These are phyloP conservation scores for Mohoua ochrocephala DNA, from an alignment of 2,113 vertebrate species.

Conservation along the genomic window DNA sequence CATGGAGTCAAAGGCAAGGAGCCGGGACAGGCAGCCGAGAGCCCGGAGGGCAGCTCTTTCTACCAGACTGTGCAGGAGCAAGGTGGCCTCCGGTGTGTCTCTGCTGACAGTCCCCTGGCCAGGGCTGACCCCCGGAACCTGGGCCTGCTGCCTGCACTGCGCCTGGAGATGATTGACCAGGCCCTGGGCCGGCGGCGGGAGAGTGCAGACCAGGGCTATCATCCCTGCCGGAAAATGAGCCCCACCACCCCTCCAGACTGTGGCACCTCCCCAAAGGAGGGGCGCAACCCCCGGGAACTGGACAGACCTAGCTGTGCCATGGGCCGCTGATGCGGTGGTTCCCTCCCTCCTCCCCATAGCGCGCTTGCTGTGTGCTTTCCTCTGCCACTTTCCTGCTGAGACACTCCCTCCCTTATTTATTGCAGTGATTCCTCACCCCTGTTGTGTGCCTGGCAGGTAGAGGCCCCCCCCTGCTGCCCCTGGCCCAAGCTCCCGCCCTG, in stretches of 20 bases:
- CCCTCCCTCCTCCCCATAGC: background rate
- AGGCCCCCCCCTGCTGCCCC: too few relatives aligned
- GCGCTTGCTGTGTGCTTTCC: background rate
- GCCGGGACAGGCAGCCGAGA: slow-evolving; percentile 41
- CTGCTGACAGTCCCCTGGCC: slow-evolving; percentile 33
- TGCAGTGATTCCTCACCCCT: background rate
- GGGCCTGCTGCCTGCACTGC: slow-evolving; percentile 66
- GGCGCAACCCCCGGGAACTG: background rate
- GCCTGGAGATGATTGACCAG: slow-evolving; percentile 63
- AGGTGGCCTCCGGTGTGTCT: background rate
- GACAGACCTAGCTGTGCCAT: background rate
- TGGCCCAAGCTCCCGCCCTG: background rate
- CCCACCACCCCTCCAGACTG: background rate
- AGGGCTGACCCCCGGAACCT: slow-evolving; percentile 64
- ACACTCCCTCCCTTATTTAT: slow-evolving; percentile 13
- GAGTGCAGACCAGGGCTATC: background rate
- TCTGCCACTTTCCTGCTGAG: background rate
- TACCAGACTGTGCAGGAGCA: slow-evolving; percentile 49
- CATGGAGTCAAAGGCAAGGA: slow-evolving; percentile 42
- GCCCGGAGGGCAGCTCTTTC: slow-evolving; percentile 54
- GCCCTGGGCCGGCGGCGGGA: slow-evolving; percentile 9
- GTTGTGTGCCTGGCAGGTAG: background rate
- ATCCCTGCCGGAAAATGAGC: background rate
- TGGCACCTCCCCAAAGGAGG: slow-evolving; percentile 7
- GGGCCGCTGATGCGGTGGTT: background rate